A percentile compares a stretch with the other conserved stretches of the same genome.
phyloP scores from a whole-genome alignment of 2,888 invertebrate genomes.

The Acleris holmiana region DNA sequence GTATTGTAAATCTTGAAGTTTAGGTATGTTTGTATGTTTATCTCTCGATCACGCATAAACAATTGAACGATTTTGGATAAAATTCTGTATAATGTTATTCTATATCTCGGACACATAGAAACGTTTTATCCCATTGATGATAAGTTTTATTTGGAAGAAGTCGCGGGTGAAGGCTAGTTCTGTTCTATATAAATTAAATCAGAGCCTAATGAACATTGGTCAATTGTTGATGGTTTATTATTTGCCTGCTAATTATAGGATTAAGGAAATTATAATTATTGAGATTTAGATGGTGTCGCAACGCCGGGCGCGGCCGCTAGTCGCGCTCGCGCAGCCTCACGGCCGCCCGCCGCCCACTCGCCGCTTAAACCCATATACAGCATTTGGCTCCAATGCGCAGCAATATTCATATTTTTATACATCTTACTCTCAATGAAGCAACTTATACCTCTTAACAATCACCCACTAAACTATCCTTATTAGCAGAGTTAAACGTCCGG shows the following conservation, averaged over 20 bases:
- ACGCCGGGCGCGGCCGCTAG: constrained; percentile 67
- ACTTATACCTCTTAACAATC: constrained; percentile 71
- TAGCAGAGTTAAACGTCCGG: constrained; percentile 20
- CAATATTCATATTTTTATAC: constrained; percentile 77
- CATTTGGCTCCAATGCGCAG: constrained; percentile 68
- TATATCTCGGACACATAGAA: too few relatives aligned
- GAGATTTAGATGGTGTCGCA: constrained; percentile 70
- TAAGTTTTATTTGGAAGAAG: too few relatives aligned
- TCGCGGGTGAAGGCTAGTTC: too few relatives aligned
- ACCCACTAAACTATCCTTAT: constrained; percentile 40
- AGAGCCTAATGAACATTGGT: too few relatives aligned
- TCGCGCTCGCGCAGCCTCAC: constrained; percentile 74
- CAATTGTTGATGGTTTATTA: not conserved
- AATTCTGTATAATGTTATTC: too few relatives aligned
- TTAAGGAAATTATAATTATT: constrained; percentile 55
- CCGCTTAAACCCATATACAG: constrained; percentile 79
- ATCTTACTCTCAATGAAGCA: constrained; percentile 58
- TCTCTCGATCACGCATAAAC: not conserved
- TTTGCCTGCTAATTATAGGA: constrained; percentile 36
- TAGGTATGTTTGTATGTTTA: too few relatives aligned
- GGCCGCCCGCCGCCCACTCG: constrained; percentile 81
- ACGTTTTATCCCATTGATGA: too few relatives aligned
- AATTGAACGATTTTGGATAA: too few relatives aligned
- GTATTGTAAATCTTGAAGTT: too few relatives aligned
- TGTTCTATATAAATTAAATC: too few relatives aligned